Evolutionary conservation across 2,797 vertebrate species (phyloP), one percentile per base, ranked within the genome.

Genomic region (Typhlichthys subterraneus): DNA sequence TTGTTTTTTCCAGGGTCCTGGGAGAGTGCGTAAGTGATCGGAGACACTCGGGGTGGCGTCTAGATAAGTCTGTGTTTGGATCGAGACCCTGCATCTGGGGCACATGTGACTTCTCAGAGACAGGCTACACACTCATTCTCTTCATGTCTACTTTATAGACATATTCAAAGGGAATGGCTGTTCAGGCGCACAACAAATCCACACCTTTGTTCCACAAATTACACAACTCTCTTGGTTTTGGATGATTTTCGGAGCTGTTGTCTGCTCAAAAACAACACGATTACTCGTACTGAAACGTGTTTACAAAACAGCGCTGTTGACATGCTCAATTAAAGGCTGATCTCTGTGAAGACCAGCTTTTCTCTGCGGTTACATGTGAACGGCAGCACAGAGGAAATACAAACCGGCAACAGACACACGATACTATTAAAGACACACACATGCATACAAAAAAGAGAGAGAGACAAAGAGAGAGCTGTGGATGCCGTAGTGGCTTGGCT

Each of bases 51-150:
- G 87, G 84, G 85, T 87, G 87, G 87, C 69, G 86, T 87, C 87
- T 86, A 72, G 81, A 86, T 83, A 82, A 84, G 81, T 77, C 62
- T 70, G 81, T 80, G 71, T 83, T 88, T 89, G 86, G 86, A 89
- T 86, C 72, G 56, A 80, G 76, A 86, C 77, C 63, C 81, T 80
- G 84, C 87, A 90, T 90, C 86, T 91, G 91, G 84, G 86, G 72
- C 77, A 84, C 89, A 91, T 90, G 87, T 91, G 87, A 82, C 71
- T 71, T 74, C 75, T 69, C 72, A 53, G 78, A 77, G 77, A 86
- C 84, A 88, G 53, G 71, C 10, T n/a, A 38, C 10, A 31, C 50
- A 29, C 45, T 47, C 52, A 31, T 13, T 63, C 42, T 55, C 19
- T 31, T 29, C 33, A 23, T 50, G 11, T 50, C 47, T 60, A 23